phyloP scores from a whole-genome alignment of 2,888 invertebrate genomes.

The Atethmia centrago region DNA sequence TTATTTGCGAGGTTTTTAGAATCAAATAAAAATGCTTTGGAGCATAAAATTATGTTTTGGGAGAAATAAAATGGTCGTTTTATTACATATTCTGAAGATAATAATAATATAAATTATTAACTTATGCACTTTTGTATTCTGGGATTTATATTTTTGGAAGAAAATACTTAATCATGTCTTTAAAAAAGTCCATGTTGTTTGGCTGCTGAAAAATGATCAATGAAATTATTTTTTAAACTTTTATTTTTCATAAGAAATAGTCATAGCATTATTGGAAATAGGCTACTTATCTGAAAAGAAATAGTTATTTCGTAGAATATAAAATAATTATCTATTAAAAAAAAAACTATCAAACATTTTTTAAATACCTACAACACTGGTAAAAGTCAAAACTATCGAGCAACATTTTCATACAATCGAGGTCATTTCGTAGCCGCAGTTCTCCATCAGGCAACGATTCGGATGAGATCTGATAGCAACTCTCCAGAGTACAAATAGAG shows the following conservation, averaged over 20 bases:
- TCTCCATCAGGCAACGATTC: no score
- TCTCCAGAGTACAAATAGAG: no score
- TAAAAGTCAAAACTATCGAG: neutral
- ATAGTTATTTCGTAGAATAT: neutral
- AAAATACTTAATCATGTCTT: no score
- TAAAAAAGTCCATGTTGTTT: neutral
- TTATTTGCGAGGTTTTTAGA: constrained; percentile 33
- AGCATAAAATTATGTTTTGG: constrained; percentile 1
- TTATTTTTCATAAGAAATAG: neutral
- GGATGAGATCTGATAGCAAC: no score
- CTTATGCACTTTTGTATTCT: neutral
- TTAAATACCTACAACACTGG: no score
- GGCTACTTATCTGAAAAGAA: neutral
- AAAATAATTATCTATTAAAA: neutral
- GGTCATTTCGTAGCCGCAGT: no score
- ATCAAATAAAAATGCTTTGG: constrained; percentile 41
- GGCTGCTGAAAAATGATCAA: neutral
- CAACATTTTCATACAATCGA: no score
- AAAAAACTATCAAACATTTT: neutral
- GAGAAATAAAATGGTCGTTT: constrained; percentile 20
- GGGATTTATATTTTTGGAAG: constrained; percentile 2
- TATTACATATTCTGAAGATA: constrained; percentile 2
- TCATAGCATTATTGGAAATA: neutral
- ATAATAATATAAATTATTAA: constrained; percentile 4
- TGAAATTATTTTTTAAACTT: neutral